Evolutionary conservation across 2,797 vertebrate genomes (phyloP), one percentile per base, ranked within the genome.

Genomic region (Bryconaethiops microstoma): DNA sequence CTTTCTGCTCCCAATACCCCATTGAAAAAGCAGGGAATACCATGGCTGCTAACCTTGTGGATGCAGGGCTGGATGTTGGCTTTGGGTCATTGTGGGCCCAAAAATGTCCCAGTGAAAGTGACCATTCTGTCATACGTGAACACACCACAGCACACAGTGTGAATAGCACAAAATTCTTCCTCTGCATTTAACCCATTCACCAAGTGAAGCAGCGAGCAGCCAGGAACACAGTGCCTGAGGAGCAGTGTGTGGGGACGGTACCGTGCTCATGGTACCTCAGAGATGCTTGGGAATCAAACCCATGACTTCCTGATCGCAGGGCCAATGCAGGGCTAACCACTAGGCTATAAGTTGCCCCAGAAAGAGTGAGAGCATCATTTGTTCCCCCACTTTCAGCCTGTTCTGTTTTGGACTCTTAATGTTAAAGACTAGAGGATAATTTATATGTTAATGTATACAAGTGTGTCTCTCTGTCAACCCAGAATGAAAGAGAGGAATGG

Each of bases 361-460:
- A 71, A 76, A 75, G 72, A 77, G 79, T 79, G 79, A 83, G 78
- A 68, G 71, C 35, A 48, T 79, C 77, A 86, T 86, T 86, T 79
- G 84, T 79, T 82, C 70, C 70, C 29, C 50, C 54, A 82, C 78
- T 74, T 82, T 72, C 76, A 81, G 68, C 78, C 80, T 78, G 74
- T 50, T 57, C 59, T 74, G 42, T 35, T 54, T 42, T 54, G 5
- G 65, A 67, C 76, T 77, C 78, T 17, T 25, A 64, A 39, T 55
- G 64, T 55, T 29, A 50, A 29, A 75, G 74, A 48, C 82, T 70
- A 59, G 82, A 83, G 79, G 85, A 85, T 88, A 87, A 91, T 92
- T 92, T 88, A 91, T 86, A 91, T 92, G 90, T 88, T 92, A 93
- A 93, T 83, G 0, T 50, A 80, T 78, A 83, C 89, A 87, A 88